Evolutionary conservation across 2,888 invertebrate genomes (phyloP).

Genomic region (Cosmopolites sordidus): DNA sequence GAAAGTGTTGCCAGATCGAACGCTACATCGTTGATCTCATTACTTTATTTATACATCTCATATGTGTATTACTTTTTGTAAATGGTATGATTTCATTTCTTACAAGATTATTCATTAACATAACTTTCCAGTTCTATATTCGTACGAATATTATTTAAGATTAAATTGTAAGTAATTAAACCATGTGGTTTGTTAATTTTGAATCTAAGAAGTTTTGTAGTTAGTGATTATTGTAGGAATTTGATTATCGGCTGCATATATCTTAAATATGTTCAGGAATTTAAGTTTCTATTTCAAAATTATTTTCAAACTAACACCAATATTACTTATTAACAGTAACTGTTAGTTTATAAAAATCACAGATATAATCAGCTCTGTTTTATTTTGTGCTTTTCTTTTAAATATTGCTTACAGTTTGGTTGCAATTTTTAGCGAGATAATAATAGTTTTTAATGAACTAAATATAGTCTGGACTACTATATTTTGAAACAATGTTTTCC

Average conservation of each 20-base stretch:
- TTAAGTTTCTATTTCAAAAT: too few species aligned
- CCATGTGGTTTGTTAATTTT: constrained; percentile 17
- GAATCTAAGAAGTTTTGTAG: neutral
- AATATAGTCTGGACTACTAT: too few species aligned
- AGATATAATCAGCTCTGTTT: neutral
- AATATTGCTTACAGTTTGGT: neutral
- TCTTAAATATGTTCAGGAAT: neutral
- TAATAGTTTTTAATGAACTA: too few species aligned
- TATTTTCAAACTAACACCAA: too few species aligned
- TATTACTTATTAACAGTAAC: too few species aligned
- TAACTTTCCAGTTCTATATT: too few species aligned
- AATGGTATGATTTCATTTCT: neutral
- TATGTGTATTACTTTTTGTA: too few species aligned
- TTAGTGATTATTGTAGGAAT: neutral
- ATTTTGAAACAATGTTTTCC: too few species aligned
- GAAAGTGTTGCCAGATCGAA: too few species aligned
- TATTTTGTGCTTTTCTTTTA: neutral
- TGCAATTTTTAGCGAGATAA: neutral
- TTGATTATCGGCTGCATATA: neutral
- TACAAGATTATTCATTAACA: neutral
- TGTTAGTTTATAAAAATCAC: neutral
- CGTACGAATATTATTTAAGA: too few species aligned
- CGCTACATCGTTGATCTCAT: too few species aligned
- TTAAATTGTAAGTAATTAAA: constrained; percentile 5
- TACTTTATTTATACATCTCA: too few species aligned